A percentile compares a stretch with the other conserved stretches of the same genome.
These are phyloP conservation scores for Dicyrtoma fusca DNA, from an alignment of 2,888 invertebrate species.

Conservation along the genomic window DNA sequence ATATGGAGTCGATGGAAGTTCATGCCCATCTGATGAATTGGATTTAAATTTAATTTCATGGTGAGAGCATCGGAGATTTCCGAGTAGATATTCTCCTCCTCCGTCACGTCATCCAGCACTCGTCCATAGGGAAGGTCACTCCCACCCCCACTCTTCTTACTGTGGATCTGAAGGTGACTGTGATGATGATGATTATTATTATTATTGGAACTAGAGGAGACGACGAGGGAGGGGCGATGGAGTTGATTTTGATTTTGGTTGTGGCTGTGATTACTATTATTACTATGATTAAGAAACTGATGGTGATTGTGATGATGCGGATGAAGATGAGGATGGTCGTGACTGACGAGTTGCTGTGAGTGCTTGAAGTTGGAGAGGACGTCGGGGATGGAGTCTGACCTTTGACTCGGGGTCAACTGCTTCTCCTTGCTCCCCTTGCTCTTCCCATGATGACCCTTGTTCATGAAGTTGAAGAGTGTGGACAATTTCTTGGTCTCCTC, in stretches of 20 bases:
- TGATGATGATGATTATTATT: conserved; percentile 3
- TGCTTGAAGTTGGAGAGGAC: conserved; percentile 20
- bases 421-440: conserved; percentile 36
- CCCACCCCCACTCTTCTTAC: conserved; percentile 54
- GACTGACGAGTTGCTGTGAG: not conserved
- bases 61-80: conserved; percentile 56
- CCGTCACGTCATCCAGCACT: conserved; percentile 55
- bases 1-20: conserved; percentile 46
- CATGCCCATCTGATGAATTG: conserved; percentile 51
- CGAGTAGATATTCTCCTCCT: conserved; percentile 56
- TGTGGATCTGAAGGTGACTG: conserved; percentile 53
- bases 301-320: not conserved
- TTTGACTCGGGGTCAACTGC: conserved; percentile 5
- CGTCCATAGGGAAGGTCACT: conserved; percentile 55
- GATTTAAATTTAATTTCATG: conserved; percentile 50
- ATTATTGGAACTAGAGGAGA: not conserved
- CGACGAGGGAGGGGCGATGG: too few relatives aligned
- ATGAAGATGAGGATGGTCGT: not conserved
- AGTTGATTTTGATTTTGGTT: not conserved
- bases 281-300: not conserved
- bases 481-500: conserved; percentile 51
- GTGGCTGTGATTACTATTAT: conserved; percentile 5
- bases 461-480: conserved; percentile 54
- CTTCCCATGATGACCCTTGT: conserved; percentile 42
- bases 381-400: conserved; percentile 19